phyloP scores from a whole-genome alignment of 37 sponge, comb jelly and placozoan genomes.

The Eunapius fragilis region DNA sequence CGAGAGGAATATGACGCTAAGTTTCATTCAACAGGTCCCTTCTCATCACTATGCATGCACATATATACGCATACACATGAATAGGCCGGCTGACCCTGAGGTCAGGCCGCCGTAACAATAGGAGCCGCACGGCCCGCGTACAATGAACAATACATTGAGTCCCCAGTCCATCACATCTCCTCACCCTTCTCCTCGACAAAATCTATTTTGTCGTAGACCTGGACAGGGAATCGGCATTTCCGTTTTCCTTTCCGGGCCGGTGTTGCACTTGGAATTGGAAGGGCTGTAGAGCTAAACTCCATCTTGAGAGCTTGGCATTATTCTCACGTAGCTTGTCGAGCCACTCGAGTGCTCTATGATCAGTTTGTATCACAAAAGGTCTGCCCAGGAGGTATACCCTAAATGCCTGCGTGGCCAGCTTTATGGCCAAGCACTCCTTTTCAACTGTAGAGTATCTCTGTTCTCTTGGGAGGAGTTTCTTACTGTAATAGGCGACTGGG shows the following conservation, averaged over 20 bases:
- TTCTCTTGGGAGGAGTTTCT: slow-evolving; percentile 42
- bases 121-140: too few relatives aligned
- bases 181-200: too few relatives aligned
- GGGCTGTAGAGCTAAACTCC: slow-evolving; percentile 48
- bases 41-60: too few relatives aligned
- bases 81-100: too few relatives aligned
- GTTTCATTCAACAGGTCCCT: too few relatives aligned
- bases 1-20: too few relatives aligned
- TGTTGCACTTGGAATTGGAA: slow-evolving; percentile 22
- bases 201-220: slow-evolving; percentile 1
- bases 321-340: slow-evolving; percentile 30
- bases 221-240: slow-evolving; percentile 50
- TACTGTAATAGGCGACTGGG: slow-evolving; percentile 35
- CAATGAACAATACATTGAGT: too few relatives aligned
- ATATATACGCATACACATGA: too few relatives aligned
- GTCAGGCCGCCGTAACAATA: too few relatives aligned
- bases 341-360: slow-evolving; percentile 41
- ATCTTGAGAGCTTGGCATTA: slow-evolving; percentile 25
- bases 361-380: slow-evolving; percentile 31
- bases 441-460: slow-evolving; percentile 27
- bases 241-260: slow-evolving; percentile 23
- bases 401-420: slow-evolving; percentile 30
- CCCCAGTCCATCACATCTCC: too few relatives aligned
- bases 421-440: slow-evolving; percentile 52
- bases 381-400: slow-evolving; percentile 43